phyloP scores from a whole-genome alignment of 2,113 vertebrate species.

The Ammodytes marinus region DNA sequence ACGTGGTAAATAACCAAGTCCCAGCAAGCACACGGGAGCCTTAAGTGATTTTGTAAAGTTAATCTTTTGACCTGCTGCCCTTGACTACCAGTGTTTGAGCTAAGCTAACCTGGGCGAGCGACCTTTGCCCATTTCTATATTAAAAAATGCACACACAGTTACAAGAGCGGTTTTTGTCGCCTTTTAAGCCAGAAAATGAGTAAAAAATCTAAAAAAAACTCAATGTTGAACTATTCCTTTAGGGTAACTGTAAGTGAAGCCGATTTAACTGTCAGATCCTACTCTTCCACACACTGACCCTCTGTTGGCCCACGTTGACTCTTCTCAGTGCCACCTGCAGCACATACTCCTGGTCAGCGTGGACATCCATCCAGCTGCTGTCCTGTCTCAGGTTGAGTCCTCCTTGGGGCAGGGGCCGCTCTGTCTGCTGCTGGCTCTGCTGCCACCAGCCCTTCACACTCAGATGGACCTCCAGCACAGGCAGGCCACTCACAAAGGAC shows the following conservation, averaged over 20 bases:
- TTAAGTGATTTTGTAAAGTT: no score
- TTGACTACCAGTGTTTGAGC: no score
- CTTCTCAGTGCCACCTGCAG: conserved; percentile 92
- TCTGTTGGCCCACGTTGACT: conserved; percentile 86
- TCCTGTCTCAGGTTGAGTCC: conserved; percentile 83
- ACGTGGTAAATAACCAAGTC: no score
- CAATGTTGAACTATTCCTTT: no score
- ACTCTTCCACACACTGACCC: conserved; percentile 82
- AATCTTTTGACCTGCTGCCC: no score
- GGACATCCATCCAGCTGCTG: conserved; percentile 90
- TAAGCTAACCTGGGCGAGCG: no score
- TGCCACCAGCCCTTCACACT: conserved; percentile 95
- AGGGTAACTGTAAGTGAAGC: no score
- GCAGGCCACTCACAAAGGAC: conserved; percentile 92
- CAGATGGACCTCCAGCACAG: conserved; percentile 89
- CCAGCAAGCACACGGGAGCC: no score
- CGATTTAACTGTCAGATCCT: neutral
- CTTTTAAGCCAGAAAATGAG: no score
- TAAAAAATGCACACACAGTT: neutral
- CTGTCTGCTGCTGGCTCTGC: conserved; percentile 82
- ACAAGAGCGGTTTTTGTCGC: no score
- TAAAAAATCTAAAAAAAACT: no score
- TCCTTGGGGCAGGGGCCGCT: conserved; percentile 81
- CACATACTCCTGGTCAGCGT: conserved; percentile 98
- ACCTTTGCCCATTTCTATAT: no score